Evolutionary conservation across 2,113 vertebrate genomes (phyloP).

Genomic region (Lamprologus sp.): DNA sequence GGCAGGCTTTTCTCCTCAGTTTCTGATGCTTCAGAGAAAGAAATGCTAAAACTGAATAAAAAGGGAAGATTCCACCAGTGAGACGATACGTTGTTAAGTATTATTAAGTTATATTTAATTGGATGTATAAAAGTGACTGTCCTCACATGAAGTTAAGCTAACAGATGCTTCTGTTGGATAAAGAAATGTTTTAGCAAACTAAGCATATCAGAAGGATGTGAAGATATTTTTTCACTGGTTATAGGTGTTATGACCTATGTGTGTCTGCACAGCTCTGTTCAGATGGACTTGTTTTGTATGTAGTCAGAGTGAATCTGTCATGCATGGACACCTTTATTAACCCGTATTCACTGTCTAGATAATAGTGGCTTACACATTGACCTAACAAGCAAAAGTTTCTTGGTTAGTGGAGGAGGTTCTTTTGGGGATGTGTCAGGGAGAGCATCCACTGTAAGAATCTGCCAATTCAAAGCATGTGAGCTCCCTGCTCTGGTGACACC

Average conservation of each 20-base stretch:
- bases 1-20: background rate
- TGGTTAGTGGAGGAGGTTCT: background rate
- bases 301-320: background rate
- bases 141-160: background rate
- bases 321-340: background rate
- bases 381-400: background rate
- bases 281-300: background rate
- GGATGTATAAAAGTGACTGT: background rate
- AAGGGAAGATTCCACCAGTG: background rate
- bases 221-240: background rate
- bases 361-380: background rate
- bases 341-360: background rate
- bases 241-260: background rate
- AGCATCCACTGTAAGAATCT: background rate
- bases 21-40: background rate
- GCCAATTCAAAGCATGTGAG: background rate
- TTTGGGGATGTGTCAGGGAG: background rate
- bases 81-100: background rate
- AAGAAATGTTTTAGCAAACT: background rate
- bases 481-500: background rate
- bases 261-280: background rate
- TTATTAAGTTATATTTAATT: background rate
- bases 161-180: background rate
- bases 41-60: background rate
- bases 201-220: background rate